Base-by-base conservation (phyloP, 2,113 vertebrate species). In the Etheostoma spectabile region DNA sequence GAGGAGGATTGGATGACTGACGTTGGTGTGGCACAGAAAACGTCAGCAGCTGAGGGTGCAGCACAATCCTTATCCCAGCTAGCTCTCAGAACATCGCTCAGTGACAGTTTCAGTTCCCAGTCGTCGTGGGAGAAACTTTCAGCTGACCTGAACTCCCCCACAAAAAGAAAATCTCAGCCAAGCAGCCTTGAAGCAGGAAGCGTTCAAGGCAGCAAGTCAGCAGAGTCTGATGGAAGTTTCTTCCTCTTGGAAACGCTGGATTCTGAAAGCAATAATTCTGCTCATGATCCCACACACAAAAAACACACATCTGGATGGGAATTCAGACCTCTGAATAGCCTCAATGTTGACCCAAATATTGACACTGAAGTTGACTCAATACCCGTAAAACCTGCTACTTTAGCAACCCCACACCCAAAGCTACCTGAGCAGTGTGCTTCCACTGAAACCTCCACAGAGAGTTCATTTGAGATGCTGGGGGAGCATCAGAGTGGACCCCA, bases 91-190 rank as follows among this genome's bases (percentile, higher is more conserved):
- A 84, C 84, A 6, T 72, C 86, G 11, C 90, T 91, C 35, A 87
- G 68, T 19, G 70, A 88, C 63, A 96, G 94, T 86, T 92, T 85
- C 7, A 78, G 81, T 61, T 91, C 93, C 1, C 53, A 91, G 5
- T 95, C 94, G 0, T 94, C 96, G 11, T 96, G 96, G 93, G 92
- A 94, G 15, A 94, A 92, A 59, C 49, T 94, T 3, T 86, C 91
- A 24, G 13, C 51, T 22, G 85, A 90, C n/a, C 12, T 49, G 0
- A 64, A n/a, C 38, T 84, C 71, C 12, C 52, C 85, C 2, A 46
- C 57, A 14, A 56, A 16, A 14, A 38, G 27, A 65, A 88, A 81
- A 66, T 27, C 57, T 22, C 76, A 77, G 12, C 21, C 49, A 35
- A 48, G 24, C 33, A 22, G 19, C 57, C 33, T 21, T 42, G 21